Base-by-base conservation (phyloP, 2,113 vertebrate species). In the Psammodynastes pulverulentus region DNA sequence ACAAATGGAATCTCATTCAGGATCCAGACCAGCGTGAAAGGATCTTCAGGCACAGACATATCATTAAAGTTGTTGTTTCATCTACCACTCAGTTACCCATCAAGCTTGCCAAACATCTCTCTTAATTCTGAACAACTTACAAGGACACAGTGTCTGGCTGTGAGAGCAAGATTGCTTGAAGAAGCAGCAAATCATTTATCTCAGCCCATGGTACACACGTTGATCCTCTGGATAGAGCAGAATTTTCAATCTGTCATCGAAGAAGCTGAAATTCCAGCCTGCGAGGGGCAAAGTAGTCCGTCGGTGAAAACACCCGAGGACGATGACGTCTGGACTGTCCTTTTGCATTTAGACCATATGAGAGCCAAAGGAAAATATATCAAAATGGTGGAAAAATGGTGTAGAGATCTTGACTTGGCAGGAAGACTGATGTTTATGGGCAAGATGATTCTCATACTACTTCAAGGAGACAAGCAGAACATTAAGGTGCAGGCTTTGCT, bases 311-410 rank as follows among this genome's bases (percentile, higher is more conserved):
- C 17, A 21, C 6, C 94, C 13, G 51, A 39, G 62, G 96, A 96
- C 51, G 96, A 96, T 29, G 96, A 92, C 84, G 43, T 94, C 53
- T 98, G 98, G 98, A 95, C 95, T 48, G 93, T 97, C 13, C 97
- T 98, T 94, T 93, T 98, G 94, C 98, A 96, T 96, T 96, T 99
- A 95, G 98, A 99, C 97, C 98, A 99, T 94, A 99, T 99, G 98
- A 98, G 98, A 96, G 97, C 98, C 9, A 98, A 97, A 96, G 95
- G 95, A 88, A 98, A 97, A 97, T 99, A 98, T 39, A 93, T 98
- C 94, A 98, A 93, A 97, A 97, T 96, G 13, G 96, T 98, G 96
- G 97, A 98, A 96, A 98, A 97, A 95, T 99, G 98, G 98, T 96
- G 97, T 62, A 95, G 96, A 48, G 94, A 98, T 86, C 94, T 98